A percentile compares a stretch with the other conserved stretches of the same genome.
Evolutionary conservation across 23 tunicate genomes (phyloP).

Genomic region (Trididemnum nubilum): DNA sequence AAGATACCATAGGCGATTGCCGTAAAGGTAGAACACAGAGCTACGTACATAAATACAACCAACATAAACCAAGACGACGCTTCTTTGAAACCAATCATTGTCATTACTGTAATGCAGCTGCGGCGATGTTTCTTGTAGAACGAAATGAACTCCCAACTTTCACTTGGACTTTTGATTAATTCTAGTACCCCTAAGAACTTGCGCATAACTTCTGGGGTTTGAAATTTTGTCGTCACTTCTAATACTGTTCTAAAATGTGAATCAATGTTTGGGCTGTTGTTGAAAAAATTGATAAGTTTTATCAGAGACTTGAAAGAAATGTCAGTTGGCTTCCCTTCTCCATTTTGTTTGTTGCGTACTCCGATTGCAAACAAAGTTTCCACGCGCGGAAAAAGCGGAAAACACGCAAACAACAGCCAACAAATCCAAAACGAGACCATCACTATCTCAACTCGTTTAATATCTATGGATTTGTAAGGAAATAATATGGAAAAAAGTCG

Average conservation of each 20-base stretch:
- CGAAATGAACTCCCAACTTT: neutral
- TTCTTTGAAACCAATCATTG: neutral
- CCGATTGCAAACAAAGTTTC: no score
- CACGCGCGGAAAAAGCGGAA: neutral
- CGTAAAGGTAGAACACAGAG: neutral
- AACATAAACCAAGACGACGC: neutral
- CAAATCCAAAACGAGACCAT: neutral
- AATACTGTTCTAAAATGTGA: neutral
- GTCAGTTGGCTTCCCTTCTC: no score
- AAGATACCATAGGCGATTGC: neutral
- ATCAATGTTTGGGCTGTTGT: neutral
- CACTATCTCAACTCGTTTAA: neutral
- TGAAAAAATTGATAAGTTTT: neutral
- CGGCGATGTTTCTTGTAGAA: neutral
- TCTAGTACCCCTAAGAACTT: neutral
- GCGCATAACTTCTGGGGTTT: neutral
- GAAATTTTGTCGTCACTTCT: neutral
- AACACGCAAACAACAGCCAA: neutral
- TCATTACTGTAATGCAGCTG: neutral
- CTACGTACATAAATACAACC: neutral
- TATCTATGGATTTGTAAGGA: neutral
- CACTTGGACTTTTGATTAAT: neutral
- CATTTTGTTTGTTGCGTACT: no score
- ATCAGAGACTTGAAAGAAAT: neutral
- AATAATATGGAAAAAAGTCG: neutral